phyloP scores from a whole-genome alignment of 1,140 invertebrate genomes.

The Rhagoletis zephyria region DNA sequence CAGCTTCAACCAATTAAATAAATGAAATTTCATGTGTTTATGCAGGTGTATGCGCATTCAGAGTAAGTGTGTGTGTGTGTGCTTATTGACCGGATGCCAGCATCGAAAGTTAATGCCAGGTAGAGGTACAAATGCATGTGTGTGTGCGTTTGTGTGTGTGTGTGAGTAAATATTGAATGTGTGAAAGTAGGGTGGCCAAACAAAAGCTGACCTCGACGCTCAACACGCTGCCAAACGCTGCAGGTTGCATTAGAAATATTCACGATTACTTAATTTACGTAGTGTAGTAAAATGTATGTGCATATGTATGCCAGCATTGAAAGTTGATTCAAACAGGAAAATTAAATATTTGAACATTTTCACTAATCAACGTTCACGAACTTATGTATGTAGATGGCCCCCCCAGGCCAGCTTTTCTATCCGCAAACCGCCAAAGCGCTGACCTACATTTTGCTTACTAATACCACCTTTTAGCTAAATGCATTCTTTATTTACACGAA shows the following conservation, averaged over 20 bases:
- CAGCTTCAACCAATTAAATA: not conserved
- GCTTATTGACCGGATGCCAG: slow-evolving; percentile 7
- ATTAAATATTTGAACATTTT: slow-evolving; percentile 40
- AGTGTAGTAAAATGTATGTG: not conserved
- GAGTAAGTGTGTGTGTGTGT: not conserved
- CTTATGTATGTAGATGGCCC: too few relatives aligned
- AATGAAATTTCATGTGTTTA: not conserved
- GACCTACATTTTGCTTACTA: slow-evolving; percentile 3
- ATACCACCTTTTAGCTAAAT: slow-evolving; percentile 2
- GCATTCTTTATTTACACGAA: not conserved
- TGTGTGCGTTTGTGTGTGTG: not conserved
- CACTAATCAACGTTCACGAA: not conserved
- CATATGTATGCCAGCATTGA: slow-evolving; percentile 19
- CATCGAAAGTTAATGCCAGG: not conserved
- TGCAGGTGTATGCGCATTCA: not conserved
- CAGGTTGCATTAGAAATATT: not conserved
- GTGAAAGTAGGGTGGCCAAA: not conserved
- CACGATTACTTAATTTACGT: not conserved
- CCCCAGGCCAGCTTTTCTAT: not conserved
- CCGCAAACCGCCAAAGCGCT: not conserved
- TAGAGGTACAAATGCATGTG: not conserved
- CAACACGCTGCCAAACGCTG: not conserved
- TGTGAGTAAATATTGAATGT: slow-evolving; percentile 2
- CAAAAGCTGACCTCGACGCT: not conserved
- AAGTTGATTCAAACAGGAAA: slow-evolving; percentile 28